phyloP scores from a whole-genome alignment of 2,113 vertebrate species.

The Sylvicapra grimmia region DNA sequence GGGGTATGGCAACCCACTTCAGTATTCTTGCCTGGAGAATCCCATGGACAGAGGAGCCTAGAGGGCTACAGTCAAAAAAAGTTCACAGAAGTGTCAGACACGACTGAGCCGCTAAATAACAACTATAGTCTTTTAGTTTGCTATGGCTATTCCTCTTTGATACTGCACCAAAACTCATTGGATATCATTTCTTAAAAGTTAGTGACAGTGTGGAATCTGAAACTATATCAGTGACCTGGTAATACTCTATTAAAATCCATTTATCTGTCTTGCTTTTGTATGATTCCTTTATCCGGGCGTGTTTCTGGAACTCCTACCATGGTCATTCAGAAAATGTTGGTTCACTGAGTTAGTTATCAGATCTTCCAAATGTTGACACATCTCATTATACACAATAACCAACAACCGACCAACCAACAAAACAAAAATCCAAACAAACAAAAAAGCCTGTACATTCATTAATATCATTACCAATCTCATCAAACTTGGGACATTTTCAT shows the following conservation, averaged over 20 bases:
- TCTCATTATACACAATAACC: neutral
- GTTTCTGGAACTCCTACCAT: neutral
- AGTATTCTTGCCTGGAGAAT: neutral
- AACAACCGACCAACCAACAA: neutral
- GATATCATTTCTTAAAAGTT: neutral
- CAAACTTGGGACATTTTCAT: neutral
- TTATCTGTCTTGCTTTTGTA: neutral
- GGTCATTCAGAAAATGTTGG: neutral
- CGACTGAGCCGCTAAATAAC: neutral
- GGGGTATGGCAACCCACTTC: neutral
- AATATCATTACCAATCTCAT: neutral
- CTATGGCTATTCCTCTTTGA: neutral
- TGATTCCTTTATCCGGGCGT: neutral
- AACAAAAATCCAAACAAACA: neutral
- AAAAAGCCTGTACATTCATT: neutral
- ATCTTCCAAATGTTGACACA: conserved; percentile 1
- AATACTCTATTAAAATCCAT: neutral
- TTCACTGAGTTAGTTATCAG: neutral
- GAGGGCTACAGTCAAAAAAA: neutral
- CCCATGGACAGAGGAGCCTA: neutral
- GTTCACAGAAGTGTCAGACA: neutral
- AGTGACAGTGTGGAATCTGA: neutral
- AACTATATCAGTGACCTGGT: neutral
- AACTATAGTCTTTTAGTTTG: neutral
- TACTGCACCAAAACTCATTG: neutral